Base-by-base conservation (phyloP, 2,113 vertebrate species). In the Machaerirhynchus nigripectus region DNA sequence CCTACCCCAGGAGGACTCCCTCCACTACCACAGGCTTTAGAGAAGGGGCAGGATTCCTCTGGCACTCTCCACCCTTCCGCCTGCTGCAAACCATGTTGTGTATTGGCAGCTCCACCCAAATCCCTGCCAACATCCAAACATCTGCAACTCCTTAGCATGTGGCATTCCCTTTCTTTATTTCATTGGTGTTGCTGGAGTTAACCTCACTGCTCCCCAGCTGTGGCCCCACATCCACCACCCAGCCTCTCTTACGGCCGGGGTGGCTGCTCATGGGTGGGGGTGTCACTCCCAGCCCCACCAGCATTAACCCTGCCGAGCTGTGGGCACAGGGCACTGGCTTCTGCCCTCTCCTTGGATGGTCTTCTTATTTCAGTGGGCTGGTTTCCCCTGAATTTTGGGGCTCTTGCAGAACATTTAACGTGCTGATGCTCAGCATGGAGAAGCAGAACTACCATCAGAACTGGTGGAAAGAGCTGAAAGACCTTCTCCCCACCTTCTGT, bases 121-220 rank as follows among this genome's bases (percentile, higher is more conserved):
- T 57, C 69, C 59, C 81, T 80, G 70, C 89, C 95, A 87, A 64
- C 40, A 2, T 91, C 70, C 90, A 91, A 93, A 96, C 95, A 95
- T 94, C 94, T 93, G 90, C 90, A 95, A 64, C 50, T 78, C 86
- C 67, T 97, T 96, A 97, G 88, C 30, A 26, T 24, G 44, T 15
- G 0, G 77, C 59, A 87, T 92, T 96, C 89, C 65, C 86, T 84
- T 60, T 39, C 77, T 81, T 77, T 52, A 63, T 69, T 71, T 69
- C 71, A 28, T 6, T 89, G 69, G 52, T 52, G 70, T 28, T 75
- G 60, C 78, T 94, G 89, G 77, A 93, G 74, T 83, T 89, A 82
- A 84, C 90, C 70, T 89, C 31, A 31, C 65, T 11, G 1, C 27
- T 84, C 70, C 77, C 57, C 2, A 1, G 30, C 70, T 49, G 55